Evolutionary conservation across 2,888 invertebrate genomes (phyloP), one percentile per base, ranked within the genome.

Genomic region (Tinea trinotella): DNA sequence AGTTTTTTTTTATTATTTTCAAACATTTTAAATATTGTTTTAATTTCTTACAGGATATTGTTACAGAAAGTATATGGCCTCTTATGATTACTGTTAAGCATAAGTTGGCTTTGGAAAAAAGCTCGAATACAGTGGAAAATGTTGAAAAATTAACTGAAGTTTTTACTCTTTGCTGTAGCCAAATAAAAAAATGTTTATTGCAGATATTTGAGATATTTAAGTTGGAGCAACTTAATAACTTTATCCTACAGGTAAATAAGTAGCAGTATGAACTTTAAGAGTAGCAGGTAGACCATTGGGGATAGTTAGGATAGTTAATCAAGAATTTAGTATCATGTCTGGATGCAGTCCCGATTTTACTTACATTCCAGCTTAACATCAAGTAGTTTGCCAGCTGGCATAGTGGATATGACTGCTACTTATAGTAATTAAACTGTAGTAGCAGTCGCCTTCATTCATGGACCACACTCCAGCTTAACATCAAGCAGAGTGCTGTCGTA

Each of bases 151-250:
- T 79, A 52, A 64, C 66, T 20, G 74, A 77, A 60, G 65, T 78
- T n/a, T 81, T 70, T 55, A 62, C 65, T 12, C 60, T 85, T 12
- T 78, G 82, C 63, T 65, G 73, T 24, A 82, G 76, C 61, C 85
- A 85, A 68, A 76, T 85, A 50, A 71, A 71, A 55, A 85, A 84
- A 63, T 76, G 77, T 61, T 57, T 79, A 6, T 55, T 75, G 18
- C 69, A 67, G 57, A 66, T 83, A 53, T 68, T 84, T 56, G 77
- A 82, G 58, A 65, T 82, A 46, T 72, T 83, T 52, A 76, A 75
- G 66, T 57, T 69, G n/a, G 84, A 84, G 69, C 60, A 67, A 56
- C 61, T 63, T 7, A 57, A 68, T 20, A 58, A 64, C 18, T 56
- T 68, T 54, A 55, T 61, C 54, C 59, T 82, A 13, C 70, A 70